Conservation (phyloP, 2,888 invertebrate species). For the Leptopilina drosophilae region DNA sequence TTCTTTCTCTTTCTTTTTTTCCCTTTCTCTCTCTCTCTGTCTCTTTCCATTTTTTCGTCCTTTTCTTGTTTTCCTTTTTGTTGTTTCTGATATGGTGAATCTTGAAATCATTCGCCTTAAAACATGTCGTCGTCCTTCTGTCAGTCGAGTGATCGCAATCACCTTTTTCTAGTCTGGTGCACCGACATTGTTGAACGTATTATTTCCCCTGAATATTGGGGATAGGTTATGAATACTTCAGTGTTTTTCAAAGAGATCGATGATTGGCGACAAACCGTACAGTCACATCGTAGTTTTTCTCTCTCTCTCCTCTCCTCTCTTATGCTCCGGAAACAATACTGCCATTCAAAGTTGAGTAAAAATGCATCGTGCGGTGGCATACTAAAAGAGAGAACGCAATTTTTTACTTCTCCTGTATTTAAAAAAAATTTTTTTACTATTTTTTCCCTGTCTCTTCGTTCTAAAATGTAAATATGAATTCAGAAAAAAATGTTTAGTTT, state of each 20-base stretch:
- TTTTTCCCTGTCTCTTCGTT: too few relatives aligned
- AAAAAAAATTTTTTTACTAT: too few relatives aligned
- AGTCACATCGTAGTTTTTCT: not conserved
- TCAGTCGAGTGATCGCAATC: conserved; percentile 30
- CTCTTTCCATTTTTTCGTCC: too few relatives aligned
- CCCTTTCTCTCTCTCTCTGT: too few relatives aligned
- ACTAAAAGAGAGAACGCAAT: not conserved
- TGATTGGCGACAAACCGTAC: conserved; percentile 38
- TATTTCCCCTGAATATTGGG: conserved; percentile 30
- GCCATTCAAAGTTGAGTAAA: conserved; percentile 23
- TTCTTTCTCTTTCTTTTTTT: too few relatives aligned
- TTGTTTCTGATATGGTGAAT: not conserved
- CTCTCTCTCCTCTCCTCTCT: not conserved
- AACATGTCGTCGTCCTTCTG: not conserved
- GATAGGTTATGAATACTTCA: conserved; percentile 40
- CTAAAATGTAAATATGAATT: too few relatives aligned
- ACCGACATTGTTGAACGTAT: conserved; percentile 22
- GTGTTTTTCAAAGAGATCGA: conserved; percentile 38
- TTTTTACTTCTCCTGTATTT: not conserved
- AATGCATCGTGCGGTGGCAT: conserved; percentile 27
- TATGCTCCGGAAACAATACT: conserved; percentile 13
- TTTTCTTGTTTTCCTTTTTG: too few relatives aligned
- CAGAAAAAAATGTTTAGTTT: too few relatives aligned
- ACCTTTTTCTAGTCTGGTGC: conserved; percentile 33
- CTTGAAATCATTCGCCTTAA: conserved; percentile 14